Evolutionary conservation across 2,888 invertebrate species (phyloP), one percentile per base, ranked within the genome.

Genomic region (Nipponacmea schrenckii): DNA sequence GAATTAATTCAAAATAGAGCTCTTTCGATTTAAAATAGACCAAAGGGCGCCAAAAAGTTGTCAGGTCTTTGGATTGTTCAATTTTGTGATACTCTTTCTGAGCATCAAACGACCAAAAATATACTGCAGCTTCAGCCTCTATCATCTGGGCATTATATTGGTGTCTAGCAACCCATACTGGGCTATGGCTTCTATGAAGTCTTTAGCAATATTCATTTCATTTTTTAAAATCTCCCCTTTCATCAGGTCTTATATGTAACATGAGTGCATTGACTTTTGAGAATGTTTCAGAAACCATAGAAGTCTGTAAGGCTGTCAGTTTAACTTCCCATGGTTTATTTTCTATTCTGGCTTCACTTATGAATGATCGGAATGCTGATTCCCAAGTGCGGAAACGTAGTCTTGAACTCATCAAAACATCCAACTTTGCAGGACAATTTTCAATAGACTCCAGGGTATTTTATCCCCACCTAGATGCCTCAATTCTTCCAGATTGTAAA

Each of bases 1-100:
- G 50, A 50, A 50, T 50, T 50, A n/a, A 50, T 50, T 50, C 50
- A n/a, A 50, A 20, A 50, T 50, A 17, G 50, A 20, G 50, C 50
- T 50, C 50, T 50, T 50, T 50, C 50, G 2, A 50, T 17, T 8
- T 17, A 17, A 50, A 50, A 50, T 20, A 14, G 17, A 8, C 50
- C 50, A 50, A 50, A 50, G 20, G 50, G 50, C 50, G 50, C 4
- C n/a, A 20, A 20, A 50, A 20, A 50, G 5, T 50, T n/a, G 50
- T 50, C 1, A 50, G 17, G 20, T 50, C 50, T 50, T 50, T 50
- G 15, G 50, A 20, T 20, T 50, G 17, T 50, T 17, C 50, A 20
- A 50, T 50, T 50, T 50, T n/a, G n/a, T n/a, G n/a, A n/a, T n/a
- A n/a, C n/a, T n/a, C 48, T 8, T 15, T 48, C n/a, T 50, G 14